Percentiles rank a stretch among this genome's conserved stretches.
Conservation (phyloP, 1,140 invertebrate genomes). For the Lasaia peninsularis region DNA sequence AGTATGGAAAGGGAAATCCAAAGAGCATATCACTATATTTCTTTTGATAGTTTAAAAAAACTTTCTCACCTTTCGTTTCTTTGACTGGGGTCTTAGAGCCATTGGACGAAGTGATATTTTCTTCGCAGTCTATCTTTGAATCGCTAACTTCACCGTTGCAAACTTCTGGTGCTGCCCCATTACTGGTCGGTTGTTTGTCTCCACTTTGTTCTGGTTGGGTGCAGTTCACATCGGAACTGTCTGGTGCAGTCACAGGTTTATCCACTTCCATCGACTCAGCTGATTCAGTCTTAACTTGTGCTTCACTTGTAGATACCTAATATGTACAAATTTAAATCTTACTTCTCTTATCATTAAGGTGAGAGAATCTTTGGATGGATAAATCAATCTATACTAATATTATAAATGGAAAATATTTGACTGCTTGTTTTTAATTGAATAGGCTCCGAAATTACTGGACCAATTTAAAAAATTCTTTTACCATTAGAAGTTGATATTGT, state of each 20-base stretch:
- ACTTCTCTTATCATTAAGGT: neutral
- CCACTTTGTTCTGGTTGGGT: constrained; percentile 75
- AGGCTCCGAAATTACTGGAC: no score
- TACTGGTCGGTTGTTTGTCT: constrained; percentile 44
- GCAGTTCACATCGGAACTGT: constrained; percentile 78
- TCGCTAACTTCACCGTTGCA: constrained; percentile 73
- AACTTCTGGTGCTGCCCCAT: constrained; percentile 50
- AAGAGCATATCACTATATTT: no score
- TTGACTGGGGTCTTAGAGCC: constrained; percentile 56
- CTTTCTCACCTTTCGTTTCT: constrained; percentile 47
- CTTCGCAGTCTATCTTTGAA: constrained; percentile 77
- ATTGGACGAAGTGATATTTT: constrained; percentile 70
- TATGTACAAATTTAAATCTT: neutral
- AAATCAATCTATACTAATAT: no score
- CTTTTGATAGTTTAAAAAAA: constrained; percentile 15
- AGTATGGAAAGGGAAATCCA: no score
- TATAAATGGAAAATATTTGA: no score
- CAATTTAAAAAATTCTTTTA: no score
- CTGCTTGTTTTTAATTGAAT: no score
- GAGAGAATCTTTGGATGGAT: neutral
- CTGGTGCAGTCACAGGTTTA: constrained; percentile 66
- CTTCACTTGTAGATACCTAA: constrained; percentile 78
- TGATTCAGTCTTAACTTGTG: constrained; percentile 43
- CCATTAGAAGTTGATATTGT: no score
- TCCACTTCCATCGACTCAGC: constrained; percentile 46